phyloP scores from a whole-genome alignment of 2,888 invertebrate genomes.

The Callyntrura guangdongensis region DNA sequence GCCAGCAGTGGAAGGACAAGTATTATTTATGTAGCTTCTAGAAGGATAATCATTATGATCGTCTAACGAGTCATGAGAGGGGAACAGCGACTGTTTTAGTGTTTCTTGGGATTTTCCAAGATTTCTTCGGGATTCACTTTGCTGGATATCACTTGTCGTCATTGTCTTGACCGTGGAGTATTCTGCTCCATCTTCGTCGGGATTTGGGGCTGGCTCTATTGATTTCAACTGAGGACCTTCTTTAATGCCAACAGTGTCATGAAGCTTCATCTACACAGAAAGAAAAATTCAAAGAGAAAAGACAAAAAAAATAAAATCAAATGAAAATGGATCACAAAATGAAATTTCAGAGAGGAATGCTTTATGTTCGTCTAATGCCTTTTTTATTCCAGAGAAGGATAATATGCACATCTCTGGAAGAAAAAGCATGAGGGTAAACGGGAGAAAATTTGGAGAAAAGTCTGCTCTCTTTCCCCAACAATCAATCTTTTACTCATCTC shows the following conservation, averaged over 20 bases:
- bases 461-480: slow-evolving; percentile 58
- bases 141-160: slow-evolving; percentile 46
- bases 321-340: slow-evolving; percentile 26
- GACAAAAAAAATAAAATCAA: slow-evolving; percentile 45
- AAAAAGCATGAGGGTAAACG: background rate
- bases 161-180: background rate
- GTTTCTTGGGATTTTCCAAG: slow-evolving; percentile 62
- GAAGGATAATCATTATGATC: slow-evolving; percentile 64
- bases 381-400: slow-evolving; percentile 27
- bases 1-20: background rate
- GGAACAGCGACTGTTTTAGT: slow-evolving; percentile 44
- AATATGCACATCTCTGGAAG: background rate
- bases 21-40: slow-evolving; percentile 56
- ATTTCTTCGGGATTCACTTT: slow-evolving; percentile 56
- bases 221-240: slow-evolving; percentile 75
- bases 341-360: slow-evolving; percentile 52
- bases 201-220: slow-evolving; percentile 72
- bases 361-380: background rate
- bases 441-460: background rate
- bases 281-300: slow-evolving; percentile 47
- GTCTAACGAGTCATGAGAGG: slow-evolving; percentile 27
- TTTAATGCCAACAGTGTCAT: slow-evolving; percentile 71
- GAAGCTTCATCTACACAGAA: slow-evolving; percentile 69
- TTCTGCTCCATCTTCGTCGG: slow-evolving; percentile 27
- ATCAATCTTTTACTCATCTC: slow-evolving; percentile 71